These are phyloP conservation scores for Athalia cordata DNA, from an alignment of 2,888 invertebrate genomes.

Conservation along the genomic window DNA sequence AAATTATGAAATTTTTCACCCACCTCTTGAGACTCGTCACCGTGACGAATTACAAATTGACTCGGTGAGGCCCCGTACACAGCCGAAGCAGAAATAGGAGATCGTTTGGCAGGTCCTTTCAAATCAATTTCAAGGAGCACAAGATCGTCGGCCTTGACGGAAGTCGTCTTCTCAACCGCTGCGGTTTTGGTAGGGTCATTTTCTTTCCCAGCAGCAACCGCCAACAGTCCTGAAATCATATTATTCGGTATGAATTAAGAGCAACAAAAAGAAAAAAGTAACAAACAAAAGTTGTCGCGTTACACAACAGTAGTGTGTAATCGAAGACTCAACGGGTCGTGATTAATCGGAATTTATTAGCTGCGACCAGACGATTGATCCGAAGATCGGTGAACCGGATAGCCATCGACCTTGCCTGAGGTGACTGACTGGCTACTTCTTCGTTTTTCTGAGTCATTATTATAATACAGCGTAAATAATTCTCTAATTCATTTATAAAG, in stretches of 20 bases:
- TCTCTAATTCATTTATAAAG: no score
- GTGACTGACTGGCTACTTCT: slow-evolving; percentile 51
- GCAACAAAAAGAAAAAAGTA: neutral
- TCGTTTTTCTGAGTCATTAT: neutral
- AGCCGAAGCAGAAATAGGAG: slow-evolving; percentile 63
- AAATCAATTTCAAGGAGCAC: slow-evolving; percentile 69
- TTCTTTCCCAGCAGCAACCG: slow-evolving; percentile 66
- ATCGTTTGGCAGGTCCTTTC: slow-evolving; percentile 69
- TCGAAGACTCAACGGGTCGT: neutral
- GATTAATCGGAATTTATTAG: slow-evolving; percentile 3
- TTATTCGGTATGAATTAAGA: slow-evolving; percentile 36
- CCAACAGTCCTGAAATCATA: slow-evolving; percentile 63
- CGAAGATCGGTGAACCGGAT: slow-evolving; percentile 15
- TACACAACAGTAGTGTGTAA: neutral
- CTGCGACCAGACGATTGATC: neutral
- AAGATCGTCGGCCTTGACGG: slow-evolving; percentile 62
- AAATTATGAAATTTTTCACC: neutral
- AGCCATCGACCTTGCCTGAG: slow-evolving; percentile 34
- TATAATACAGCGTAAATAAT: neutral
- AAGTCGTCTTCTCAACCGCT: slow-evolving; percentile 47
- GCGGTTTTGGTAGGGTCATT: slow-evolving; percentile 58
- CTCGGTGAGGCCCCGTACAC: slow-evolving; percentile 66
- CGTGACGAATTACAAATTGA: slow-evolving; percentile 67
- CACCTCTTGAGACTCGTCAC: slow-evolving; percentile 69
- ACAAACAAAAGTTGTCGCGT: neutral